Conservation (phyloP, 1,140 invertebrate species). For the Sinella curviseta region DNA sequence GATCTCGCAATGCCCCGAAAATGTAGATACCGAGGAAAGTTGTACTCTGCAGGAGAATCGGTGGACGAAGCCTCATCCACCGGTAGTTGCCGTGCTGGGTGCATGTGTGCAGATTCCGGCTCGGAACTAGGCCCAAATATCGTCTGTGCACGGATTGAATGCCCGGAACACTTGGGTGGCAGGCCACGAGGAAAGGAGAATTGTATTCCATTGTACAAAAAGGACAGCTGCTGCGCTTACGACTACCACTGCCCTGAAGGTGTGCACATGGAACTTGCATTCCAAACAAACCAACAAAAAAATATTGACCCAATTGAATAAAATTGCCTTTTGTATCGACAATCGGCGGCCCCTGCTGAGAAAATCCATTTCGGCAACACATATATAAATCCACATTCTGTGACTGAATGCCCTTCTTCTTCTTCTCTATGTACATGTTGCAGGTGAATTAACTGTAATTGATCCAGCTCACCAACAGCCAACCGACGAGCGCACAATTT, state of each 20-base stretch:
- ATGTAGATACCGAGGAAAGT: slow-evolving; percentile 49
- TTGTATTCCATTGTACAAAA: slow-evolving; percentile 43
- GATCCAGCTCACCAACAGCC: neutral
- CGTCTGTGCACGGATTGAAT: slow-evolving; percentile 47
- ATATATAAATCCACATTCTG: neutral
- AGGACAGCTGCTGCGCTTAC: slow-evolving; percentile 40
- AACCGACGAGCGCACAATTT: neutral
- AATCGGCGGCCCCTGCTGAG: neutral
- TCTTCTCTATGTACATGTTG: neutral
- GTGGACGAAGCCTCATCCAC: slow-evolving; percentile 42
- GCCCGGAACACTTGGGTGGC: slow-evolving; percentile 42
- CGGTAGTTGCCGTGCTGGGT: slow-evolving; percentile 42
- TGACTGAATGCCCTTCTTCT: neutral
- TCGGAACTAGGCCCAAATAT: slow-evolving; percentile 28
- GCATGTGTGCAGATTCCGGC: slow-evolving; percentile 29
- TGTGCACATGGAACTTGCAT: neutral
- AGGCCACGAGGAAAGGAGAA: slow-evolving; percentile 40
- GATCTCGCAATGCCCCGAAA: neutral
- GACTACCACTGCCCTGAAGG: slow-evolving; percentile 43
- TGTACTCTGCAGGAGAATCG: slow-evolving; percentile 43
- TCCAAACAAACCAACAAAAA: neutral
- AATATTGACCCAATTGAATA: neutral
- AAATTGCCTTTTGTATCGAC: too few species aligned
- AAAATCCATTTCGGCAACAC: neutral
- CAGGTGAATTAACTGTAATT: neutral